A percentile compares a stretch with the other conserved stretches of the same genome.
phyloP scores from a whole-genome alignment of 2,113 vertebrate genomes.

The Erythrocercus mccallii region DNA sequence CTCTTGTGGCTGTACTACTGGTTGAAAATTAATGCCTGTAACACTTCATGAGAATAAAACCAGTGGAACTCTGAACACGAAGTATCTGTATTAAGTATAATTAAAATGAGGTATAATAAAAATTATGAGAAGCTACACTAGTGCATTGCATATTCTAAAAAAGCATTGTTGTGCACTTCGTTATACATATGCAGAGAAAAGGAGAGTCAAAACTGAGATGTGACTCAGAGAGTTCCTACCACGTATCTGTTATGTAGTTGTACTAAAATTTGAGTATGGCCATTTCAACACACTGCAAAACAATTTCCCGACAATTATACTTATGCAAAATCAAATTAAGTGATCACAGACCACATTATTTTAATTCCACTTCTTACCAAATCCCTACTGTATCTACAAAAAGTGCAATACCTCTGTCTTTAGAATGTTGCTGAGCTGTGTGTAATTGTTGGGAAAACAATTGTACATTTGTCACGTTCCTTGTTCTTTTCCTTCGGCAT shows the following conservation, averaged over 20 bases:
- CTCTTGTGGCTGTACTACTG: background rate
- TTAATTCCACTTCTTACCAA: background rate
- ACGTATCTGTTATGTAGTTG: accelerated
- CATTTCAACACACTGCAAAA: background rate
- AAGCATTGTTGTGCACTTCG: background rate
- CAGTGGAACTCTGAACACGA: background rate
- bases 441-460: background rate
- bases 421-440: background rate
- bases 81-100: background rate
- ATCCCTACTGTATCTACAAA: background rate
- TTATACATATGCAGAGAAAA: background rate
- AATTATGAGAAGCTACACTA: background rate
- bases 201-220: background rate
- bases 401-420: background rate
- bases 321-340: background rate
- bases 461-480: background rate
- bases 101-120: background rate
- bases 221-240: background rate
- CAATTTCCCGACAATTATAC: background rate
- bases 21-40: background rate
- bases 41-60: background rate
- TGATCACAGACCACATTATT: background rate
- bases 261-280: background rate
- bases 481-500: background rate
- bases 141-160: background rate